phyloP scores from a whole-genome alignment of 1,140 invertebrate species.

The Limonius californicus region DNA sequence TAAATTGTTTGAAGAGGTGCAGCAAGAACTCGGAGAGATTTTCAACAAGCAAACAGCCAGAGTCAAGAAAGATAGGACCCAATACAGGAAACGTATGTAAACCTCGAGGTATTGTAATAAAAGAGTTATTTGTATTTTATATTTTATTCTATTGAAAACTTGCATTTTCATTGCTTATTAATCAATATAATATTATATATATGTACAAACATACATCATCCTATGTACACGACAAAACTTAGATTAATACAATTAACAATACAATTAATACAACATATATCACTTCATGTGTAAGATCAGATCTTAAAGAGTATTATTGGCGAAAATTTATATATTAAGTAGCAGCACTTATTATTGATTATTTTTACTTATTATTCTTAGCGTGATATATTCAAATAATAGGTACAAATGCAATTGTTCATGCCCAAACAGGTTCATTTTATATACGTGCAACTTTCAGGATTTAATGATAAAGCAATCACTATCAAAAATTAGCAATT shows the following conservation, averaged over 20 bases:
- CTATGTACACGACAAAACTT: constrained; percentile 42
- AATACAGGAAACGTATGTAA: no score
- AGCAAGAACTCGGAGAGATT: no score
- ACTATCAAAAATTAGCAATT: background rate
- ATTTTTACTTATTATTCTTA: background rate
- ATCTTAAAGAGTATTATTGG: constrained; percentile 11
- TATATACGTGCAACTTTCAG: background rate
- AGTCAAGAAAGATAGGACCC: no score
- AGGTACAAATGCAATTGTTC: background rate
- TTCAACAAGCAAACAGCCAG: no score
- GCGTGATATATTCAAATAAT: background rate
- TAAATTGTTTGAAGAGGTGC: no score
- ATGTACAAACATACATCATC: constrained; percentile 52
- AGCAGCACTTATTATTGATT: constrained; percentile 13
- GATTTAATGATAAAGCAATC: no score
- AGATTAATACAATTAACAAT: constrained; percentile 37
- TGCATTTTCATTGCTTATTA: constrained; percentile 41
- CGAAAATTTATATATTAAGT: constrained; percentile 14
- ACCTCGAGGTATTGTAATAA: background rate
- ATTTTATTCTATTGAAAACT: constrained; percentile 48
- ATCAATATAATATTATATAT: constrained; percentile 46
- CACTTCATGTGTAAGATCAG: constrained; percentile 22
- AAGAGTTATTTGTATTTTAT: constrained; percentile 17
- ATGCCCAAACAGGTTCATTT: constrained; percentile 5
- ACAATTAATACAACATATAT: constrained; percentile 31